Conservation (phyloP, 2,888 invertebrate genomes). For the Drymonia ruficornis region DNA sequence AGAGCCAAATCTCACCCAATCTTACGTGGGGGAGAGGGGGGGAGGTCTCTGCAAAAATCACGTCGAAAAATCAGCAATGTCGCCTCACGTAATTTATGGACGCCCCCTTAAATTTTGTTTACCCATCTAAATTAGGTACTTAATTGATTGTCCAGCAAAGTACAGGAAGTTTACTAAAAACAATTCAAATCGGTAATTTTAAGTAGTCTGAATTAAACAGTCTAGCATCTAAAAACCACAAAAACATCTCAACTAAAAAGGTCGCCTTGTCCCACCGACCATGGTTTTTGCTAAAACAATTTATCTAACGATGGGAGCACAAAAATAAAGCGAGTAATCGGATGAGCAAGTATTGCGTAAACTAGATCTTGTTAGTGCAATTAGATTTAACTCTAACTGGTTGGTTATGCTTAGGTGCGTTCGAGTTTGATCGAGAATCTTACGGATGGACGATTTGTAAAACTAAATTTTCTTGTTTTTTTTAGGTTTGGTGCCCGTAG, state of each 20-base stretch:
- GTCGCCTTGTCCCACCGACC: slow-evolving; percentile 28
- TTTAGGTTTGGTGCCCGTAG: too few species aligned
- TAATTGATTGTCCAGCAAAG: too few species aligned
- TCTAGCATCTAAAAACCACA: background rate
- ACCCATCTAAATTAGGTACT: too few species aligned
- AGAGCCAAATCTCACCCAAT: too few species aligned
- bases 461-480: too few species aligned
- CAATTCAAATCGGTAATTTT: background rate
- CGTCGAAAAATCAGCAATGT: too few species aligned
- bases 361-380: background rate
- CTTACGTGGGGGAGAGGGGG: too few species aligned
- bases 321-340: slow-evolving; percentile 8
- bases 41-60: too few species aligned
- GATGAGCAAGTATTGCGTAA: background rate
- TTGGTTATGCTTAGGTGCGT: background rate
- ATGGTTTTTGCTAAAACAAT: slow-evolving; percentile 32
- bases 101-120: too few species aligned
- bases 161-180: background rate
- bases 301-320: slow-evolving; percentile 21
- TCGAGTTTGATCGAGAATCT: background rate
- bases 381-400: background rate
- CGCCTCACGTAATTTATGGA: too few species aligned
- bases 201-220: slow-evolving; percentile 2
- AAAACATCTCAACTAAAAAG: slow-evolving; percentile 29
- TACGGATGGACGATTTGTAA: background rate